Evolutionary conservation across 64 coral and sea anemone species (phyloP), one percentile per base, ranked within the genome.

Genomic region (Pachyseris speciosa): DNA sequence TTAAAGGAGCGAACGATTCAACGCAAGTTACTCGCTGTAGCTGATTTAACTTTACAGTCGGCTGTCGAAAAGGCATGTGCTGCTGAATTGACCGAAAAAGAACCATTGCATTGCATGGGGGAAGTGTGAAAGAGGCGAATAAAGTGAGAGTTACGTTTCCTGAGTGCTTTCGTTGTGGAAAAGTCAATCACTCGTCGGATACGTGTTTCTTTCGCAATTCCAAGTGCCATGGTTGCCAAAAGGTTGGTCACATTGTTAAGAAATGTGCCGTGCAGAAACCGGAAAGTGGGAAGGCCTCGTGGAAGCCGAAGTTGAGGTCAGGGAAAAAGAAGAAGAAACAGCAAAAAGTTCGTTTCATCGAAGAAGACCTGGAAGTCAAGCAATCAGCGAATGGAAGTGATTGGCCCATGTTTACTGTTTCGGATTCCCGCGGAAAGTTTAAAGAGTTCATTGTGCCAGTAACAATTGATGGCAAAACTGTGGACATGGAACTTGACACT

Each of bases 91-190:
- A 78, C 74, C 44, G 74, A 78, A 42, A 42, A 30, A 49, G 74
- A 78, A 78, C 41, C 74, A 50, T 25, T 22, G 16, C 75, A 79
- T 79, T 79, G 75, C 75, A 79, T 30, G 75, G 75, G 48, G 75
- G 51, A 79, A 31, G 9, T 15, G 51, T 48, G 25, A 22, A 79
- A 44, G 28, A 79, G 75, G 25, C 51, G 22, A 52, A 79, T n/a
- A 79, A 44, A 79, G 51, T 50, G 51, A 27, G 19, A n/a, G 0
- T 63, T 63, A 63, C 2, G 59, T 63, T 63, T n/a, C 59, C 59
- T 5, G 75, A 79, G 75, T 27, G 40, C 29, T 79, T 79, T 79
- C 75, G 75, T 50, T 79, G 75, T 3, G 75, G 75, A 15, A 79
- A 79, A 79, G 51, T 25, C 39, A 78, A 78, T 49, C 43, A 80